Base-by-base conservation (phyloP, 2,888 invertebrate species). In the Nemurella pictetii region DNA sequence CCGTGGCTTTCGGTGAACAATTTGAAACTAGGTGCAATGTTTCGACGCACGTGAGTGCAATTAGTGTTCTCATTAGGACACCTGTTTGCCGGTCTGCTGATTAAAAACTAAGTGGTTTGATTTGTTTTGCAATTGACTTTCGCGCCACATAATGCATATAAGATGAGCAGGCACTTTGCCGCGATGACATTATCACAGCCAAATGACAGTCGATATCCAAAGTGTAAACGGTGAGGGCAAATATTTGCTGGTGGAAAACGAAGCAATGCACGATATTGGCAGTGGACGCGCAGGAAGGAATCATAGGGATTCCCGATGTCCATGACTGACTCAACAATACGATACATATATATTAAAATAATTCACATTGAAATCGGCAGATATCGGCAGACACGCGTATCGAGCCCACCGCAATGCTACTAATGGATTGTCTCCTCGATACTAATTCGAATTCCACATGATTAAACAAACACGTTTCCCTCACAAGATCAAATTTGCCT, bases 401-500 rank as follows among this genome's bases (percentile, higher is more conserved):
- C 55, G 20, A 20, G 20, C 55, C 9, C 55, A 55, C 55, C 55
- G 55, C 55, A 55, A 55, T 55, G 55, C 15, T 55, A 55, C 55
- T 55, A 55, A 55, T 55, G 55, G 55, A 55, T 55, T 7, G 55
- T 12, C 9, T 55, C 55, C 20, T 20, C 55, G 9, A 55, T 55
- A 55, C 55, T 55, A 55, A 55, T 55, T 55, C 55, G 55, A 55
- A 55, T 55, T 55, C 55, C 55, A 55, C 55, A 55, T 55, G 55
- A 55, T 55, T 55, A 55, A 3, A 55, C 55, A 55, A 55, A 55
- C 55, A 55, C 55, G 55, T 55, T 28, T 75, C 75, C 75, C 75
- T 75, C 9, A 75, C 75, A 75, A 28, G 27, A 75, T 75, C 26
- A 28, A 78, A 78, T 78, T 78, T 30, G 28, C 30, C 29, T 78